Percentiles rank a stretch among this genome's conserved stretches.
These are phyloP conservation scores for Lordiphosa clarofinis DNA, from an alignment of 1,140 invertebrate species.

Conservation along the genomic window DNA sequence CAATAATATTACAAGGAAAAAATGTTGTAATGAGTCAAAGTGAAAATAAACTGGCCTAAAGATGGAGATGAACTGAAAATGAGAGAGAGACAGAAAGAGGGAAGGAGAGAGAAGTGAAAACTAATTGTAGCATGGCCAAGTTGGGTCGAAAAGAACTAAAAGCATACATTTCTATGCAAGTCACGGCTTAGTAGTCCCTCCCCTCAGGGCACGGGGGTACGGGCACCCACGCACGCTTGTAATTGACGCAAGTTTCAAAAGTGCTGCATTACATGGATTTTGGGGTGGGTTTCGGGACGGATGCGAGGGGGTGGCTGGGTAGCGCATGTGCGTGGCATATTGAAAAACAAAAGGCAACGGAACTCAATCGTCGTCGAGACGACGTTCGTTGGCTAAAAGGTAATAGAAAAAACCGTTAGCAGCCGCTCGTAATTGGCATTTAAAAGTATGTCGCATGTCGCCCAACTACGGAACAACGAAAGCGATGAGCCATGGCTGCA, in stretches of 20 bases:
- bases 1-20: conserved; percentile 69
- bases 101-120: conserved; percentile 37
- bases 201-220: background rate
- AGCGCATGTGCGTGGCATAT: conserved; percentile 61
- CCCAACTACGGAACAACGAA: conserved; percentile 9
- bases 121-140: conserved; percentile 74
- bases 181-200: conserved; percentile 39
- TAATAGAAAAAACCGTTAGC: conserved; percentile 68
- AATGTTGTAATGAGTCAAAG: conserved; percentile 74
- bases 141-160: conserved; percentile 33
- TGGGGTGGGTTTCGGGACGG: background rate
- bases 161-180: conserved; percentile 67
- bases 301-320: conserved; percentile 2
- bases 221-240: conserved; percentile 21
- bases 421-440: conserved; percentile 64
- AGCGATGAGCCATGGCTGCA: conserved; percentile 9
- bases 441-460: conserved; percentile 72
- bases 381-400: conserved; percentile 13
- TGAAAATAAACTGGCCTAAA: conserved; percentile 61
- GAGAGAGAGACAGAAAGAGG: conserved; percentile 5
- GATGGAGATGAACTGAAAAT: background rate
- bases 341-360: conserved; percentile 51
- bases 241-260: conserved; percentile 63
- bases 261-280: conserved; percentile 41
- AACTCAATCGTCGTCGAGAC: conserved; percentile 17